Conservation (phyloP, 1,140 invertebrate species). For the Lithobius niger region DNA sequence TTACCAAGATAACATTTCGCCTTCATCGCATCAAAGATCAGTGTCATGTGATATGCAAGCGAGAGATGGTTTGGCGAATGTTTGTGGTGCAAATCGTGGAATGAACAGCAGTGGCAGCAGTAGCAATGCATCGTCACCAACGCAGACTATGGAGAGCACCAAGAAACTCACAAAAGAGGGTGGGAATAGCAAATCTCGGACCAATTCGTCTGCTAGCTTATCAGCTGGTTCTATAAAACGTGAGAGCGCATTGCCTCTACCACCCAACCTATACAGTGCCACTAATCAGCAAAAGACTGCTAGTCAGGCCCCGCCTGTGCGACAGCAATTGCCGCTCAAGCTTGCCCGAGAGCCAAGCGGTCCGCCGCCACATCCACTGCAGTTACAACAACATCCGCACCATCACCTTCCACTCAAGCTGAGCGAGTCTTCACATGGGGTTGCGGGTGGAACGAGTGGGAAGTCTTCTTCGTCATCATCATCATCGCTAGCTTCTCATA, state of each 20-base stretch:
- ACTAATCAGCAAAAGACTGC: constrained; percentile 64
- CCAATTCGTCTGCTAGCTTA: constrained; percentile 10
- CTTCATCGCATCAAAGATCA: constrained; percentile 14
- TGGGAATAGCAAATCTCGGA: constrained; percentile 1
- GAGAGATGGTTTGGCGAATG: background rate
- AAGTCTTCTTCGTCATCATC: too few species aligned
- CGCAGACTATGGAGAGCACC: constrained; percentile 1
- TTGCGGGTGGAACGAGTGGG: too few species aligned
- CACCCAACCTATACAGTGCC: constrained; percentile 58
- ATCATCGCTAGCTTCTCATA: too few species aligned
- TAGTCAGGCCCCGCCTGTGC: constrained; percentile 39
- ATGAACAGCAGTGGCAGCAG: background rate
- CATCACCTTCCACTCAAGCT: background rate
- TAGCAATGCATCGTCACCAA: constrained; percentile 1
- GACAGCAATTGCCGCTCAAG: constrained; percentile 73
- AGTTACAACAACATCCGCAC: too few species aligned
- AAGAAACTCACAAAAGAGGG: constrained; percentile 13
- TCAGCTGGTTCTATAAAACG: background rate
- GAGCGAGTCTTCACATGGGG: background rate
- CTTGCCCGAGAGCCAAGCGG: constrained; percentile 34
- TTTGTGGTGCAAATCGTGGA: background rate
- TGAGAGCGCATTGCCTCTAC: constrained; percentile 1
- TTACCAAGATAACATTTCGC: constrained; percentile 15
- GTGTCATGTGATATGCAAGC: constrained; percentile 5
- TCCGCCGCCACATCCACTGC: background rate